phyloP scores from a whole-genome alignment of 1,140 invertebrate genomes.

The Leguminivora glycinivorella region DNA sequence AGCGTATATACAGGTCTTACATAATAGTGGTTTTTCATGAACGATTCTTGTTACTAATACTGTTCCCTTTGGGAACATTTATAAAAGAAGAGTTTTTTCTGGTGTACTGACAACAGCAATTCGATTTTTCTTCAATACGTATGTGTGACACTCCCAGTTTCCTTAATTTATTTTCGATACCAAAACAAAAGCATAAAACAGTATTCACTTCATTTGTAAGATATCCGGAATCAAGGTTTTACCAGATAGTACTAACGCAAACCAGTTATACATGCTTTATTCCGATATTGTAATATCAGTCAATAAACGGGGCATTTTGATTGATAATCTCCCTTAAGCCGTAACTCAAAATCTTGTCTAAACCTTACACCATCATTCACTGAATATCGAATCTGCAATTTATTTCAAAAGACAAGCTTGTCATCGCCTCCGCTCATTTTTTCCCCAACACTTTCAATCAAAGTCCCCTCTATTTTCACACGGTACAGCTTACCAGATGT shows the following conservation, averaged over 20 bases:
- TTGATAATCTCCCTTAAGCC: neutral
- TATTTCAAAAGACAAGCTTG: conserved; percentile 1
- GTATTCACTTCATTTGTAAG: no score
- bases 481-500: conserved; percentile 24
- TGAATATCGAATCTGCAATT: neutral
- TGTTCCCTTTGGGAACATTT: neutral
- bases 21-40: no score
- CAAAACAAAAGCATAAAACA: no score
- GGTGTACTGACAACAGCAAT: no score
- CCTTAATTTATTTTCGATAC: no score
- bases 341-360: neutral
- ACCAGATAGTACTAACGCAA: no score
- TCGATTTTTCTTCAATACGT: no score
- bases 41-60: neutral
- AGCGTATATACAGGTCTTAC: no score
- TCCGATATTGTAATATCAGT: neutral
- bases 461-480: conserved; percentile 19
- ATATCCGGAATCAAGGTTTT: no score
- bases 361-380: neutral
- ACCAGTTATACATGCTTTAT: no score
- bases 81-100: no score
- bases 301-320: neutral
- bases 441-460: conserved; percentile 20
- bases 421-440: conserved; percentile 3
- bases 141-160: no score